Conservation (phyloP, 2,888 invertebrate genomes). For the Empis livida region DNA sequence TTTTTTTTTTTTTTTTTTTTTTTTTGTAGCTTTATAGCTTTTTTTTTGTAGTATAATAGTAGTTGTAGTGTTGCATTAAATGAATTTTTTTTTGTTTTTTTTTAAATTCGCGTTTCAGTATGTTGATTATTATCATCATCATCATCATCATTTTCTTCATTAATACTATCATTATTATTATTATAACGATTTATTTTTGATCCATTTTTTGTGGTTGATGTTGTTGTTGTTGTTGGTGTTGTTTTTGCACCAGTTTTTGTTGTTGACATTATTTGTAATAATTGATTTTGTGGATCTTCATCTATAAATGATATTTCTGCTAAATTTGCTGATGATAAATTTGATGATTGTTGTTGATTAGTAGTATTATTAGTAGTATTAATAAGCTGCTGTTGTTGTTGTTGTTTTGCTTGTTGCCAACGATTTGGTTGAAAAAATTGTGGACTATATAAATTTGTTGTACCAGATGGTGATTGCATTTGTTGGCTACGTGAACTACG, state of each 20-base stretch:
- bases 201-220: conserved; percentile 9
- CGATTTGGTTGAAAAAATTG: conserved; percentile 25
- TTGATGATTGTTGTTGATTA: conserved; percentile 5
- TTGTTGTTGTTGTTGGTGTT: conserved; percentile 11
- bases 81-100: background rate
- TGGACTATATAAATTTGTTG: conserved; percentile 23
- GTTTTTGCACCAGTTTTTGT: conserved; percentile 3
- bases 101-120: conserved; percentile 25
- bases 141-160: conserved; percentile 24
- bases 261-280: conserved; percentile 9
- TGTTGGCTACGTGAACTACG: conserved; percentile 57
- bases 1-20: too few relatives aligned
- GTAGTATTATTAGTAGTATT: conserved; percentile 12
- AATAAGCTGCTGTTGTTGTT: conserved; percentile 15
- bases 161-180: conserved; percentile 11
- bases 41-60: background rate
- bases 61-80: background rate
- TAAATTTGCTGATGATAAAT: conserved; percentile 28
- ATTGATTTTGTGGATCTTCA: conserved; percentile 39
- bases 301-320: conserved; percentile 59
- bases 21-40: too few relatives aligned
- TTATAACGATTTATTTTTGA: background rate
- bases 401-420: conserved; percentile 13
- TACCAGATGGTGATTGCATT: conserved; percentile 16
- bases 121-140: conserved; percentile 29